These are phyloP conservation scores for Halocynthia aurantium DNA, from an alignment of 23 tunicate species.

Conservation along the genomic window DNA sequence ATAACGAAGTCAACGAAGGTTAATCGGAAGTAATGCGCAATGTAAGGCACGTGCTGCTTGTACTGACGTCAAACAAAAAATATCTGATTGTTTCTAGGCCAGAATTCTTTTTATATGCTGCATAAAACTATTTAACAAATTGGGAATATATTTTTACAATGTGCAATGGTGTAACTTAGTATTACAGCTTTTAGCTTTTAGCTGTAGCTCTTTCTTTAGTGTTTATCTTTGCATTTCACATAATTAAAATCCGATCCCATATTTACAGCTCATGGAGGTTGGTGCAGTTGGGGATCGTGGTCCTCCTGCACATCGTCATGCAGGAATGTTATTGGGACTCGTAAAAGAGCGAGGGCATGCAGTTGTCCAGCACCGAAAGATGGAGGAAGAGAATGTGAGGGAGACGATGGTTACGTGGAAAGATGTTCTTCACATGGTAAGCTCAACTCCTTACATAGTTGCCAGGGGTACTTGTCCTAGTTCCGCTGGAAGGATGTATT, in stretches of 20 bases:
- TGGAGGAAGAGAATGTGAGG: conserved; percentile 62
- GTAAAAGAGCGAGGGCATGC: conserved; percentile 38
- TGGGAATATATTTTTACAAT: too few relatives aligned
- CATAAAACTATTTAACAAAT: not conserved
- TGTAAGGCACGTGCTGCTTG: too few relatives aligned
- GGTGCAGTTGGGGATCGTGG: conserved; percentile 47
- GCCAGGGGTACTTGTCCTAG: not conserved
- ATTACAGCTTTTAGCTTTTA: too few relatives aligned
- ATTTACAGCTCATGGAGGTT: conserved; percentile 15
- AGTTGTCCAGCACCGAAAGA: conserved; percentile 49
- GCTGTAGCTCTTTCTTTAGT: conserved; percentile 15
- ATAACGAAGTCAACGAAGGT: too few relatives aligned
- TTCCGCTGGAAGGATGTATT: not conserved
- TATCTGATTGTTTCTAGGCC: too few relatives aligned
- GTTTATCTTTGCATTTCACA: conserved; percentile 27
- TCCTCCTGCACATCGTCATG: conserved; percentile 26
- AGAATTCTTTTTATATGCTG: too few relatives aligned
- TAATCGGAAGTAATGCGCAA: too few relatives aligned
- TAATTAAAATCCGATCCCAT: not conserved
- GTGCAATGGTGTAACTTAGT: too few relatives aligned
- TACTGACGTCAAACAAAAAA: too few relatives aligned
- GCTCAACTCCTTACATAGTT: not conserved
- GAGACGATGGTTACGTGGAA: conserved; percentile 14
- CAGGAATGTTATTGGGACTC: not conserved
- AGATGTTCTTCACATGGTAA: not conserved